Base-by-base conservation (phyloP, 2,888 invertebrate species). In the Endotricha flammealis region DNA sequence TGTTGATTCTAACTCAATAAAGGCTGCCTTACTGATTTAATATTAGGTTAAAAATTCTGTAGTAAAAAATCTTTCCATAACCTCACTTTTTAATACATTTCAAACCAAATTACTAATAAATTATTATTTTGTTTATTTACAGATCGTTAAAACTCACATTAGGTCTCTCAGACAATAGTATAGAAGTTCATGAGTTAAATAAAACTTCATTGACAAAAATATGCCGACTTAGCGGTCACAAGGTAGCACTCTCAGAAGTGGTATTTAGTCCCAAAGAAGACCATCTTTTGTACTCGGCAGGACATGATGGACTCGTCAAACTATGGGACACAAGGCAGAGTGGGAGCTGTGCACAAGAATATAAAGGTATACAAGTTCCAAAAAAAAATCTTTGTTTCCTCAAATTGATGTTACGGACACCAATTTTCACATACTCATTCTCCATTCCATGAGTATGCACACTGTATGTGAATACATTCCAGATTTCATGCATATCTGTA, bases 251-350 rank as follows among this genome's bases (percentile, higher is more conserved):
- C 4, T 79, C 88, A 0, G 90, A 90, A 33, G 73, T 91, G 5
- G 89, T 88, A 46, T 91, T 90, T 58, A 88, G 88, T 54, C 83
- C 85, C 0, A 76, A 70, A 10, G 88, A 90, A 33, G 87, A 86
- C 32, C 74, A 90, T 57, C 68, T 91, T 28, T 49, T 92, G 12
- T 92, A 90, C 56, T 88, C 89, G 0, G 83, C 88, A 0, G 89
- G 88, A 0, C 69, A 73, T 27, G 88, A 91, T 61, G 91, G 91
- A 0, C 48, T 64, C 12, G 74, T 92, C 16, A 89, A 87, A 51
- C 59, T 90, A 32, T 92, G 90, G 88, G 93, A 93, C 64, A 76
- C 90, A 1, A 73, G 93, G 55, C 72, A 78, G 0, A 81, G 88
- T 36, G 86, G 75, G 0, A 57, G 41, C 30, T 75, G 72, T 58